Conservation (phyloP, 2,113 vertebrate species). For the Zapus hudsonius region DNA sequence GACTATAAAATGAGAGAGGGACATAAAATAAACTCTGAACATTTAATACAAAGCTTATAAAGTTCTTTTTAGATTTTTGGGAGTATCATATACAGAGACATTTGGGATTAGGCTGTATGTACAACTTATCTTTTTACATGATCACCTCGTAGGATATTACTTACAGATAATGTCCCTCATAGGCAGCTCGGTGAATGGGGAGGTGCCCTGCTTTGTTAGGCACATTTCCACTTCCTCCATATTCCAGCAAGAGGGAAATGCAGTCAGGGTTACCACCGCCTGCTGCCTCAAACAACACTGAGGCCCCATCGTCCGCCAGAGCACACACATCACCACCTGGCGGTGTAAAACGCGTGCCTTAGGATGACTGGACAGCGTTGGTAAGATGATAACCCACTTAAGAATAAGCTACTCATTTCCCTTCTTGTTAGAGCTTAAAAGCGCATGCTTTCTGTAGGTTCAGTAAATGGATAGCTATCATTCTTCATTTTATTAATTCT, state of each 20-base stretch:
- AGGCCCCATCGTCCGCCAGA: conserved; percentile 89
- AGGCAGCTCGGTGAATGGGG: conserved; percentile 91
- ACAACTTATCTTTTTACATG: neutral
- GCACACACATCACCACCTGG: conserved; percentile 90
- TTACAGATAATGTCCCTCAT: conserved; percentile 92
- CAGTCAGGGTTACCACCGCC: conserved; percentile 90
- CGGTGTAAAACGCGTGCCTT: conserved; percentile 35
- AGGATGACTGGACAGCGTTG: neutral
- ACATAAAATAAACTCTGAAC: neutral
- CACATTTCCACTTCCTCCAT: conserved; percentile 90
- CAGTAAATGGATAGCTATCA: neutral
- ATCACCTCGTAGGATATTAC: conserved; percentile 54
- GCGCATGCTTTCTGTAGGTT: neutral
- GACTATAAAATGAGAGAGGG: neutral
- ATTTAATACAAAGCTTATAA: neutral
- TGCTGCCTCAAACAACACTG: conserved; percentile 90
- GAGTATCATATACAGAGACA: neutral
- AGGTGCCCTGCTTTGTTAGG: conserved; percentile 88
- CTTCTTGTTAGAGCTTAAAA: conserved; percentile 8
- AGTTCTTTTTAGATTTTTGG: neutral
- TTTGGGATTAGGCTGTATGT: neutral
- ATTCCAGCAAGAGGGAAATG: conserved; percentile 90
- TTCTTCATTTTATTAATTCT: conserved; percentile 9
- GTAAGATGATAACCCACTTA: neutral
- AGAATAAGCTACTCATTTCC: neutral